phyloP scores from a whole-genome alignment of 1,140 invertebrate species.

The Eurosta solidaginis region DNA sequence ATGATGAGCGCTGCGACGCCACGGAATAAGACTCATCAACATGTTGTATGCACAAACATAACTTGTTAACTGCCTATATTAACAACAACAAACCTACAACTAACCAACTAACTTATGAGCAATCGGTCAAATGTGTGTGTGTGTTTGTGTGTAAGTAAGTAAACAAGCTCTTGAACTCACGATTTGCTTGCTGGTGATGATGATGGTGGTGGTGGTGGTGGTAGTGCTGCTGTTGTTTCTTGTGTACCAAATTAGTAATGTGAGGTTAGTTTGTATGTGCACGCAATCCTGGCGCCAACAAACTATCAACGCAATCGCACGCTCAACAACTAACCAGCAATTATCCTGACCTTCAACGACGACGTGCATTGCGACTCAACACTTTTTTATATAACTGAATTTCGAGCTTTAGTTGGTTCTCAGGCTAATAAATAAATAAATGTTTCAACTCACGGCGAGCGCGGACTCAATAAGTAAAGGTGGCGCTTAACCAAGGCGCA shows the following conservation, averaged over 20 bases:
- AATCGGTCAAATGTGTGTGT: slow-evolving; percentile 10
- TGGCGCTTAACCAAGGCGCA: too few species aligned
- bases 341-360: slow-evolving; percentile 2
- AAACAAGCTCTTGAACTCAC: slow-evolving; percentile 6
- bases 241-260: too few species aligned
- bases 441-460: too few species aligned
- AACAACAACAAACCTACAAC: not conserved
- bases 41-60: not conserved
- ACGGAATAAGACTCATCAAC: not conserved
- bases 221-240: too few species aligned
- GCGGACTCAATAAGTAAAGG: too few species aligned
- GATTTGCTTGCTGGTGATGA: not conserved
- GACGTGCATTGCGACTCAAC: not conserved
- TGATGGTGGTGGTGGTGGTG: too few species aligned
- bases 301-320: slow-evolving; percentile 17
- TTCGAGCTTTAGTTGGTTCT: not conserved
- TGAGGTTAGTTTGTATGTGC: not conserved
- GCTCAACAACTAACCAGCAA: not conserved
- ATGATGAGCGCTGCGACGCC: not conserved
- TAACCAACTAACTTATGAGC: not conserved
- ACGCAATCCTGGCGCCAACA: slow-evolving; percentile 11
- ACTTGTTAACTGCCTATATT: not conserved
- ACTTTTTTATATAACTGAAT: not conserved
- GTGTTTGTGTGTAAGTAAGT: not conserved
- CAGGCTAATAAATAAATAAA: slow-evolving; percentile 20